Evolutionary conservation across 1,140 invertebrate species (phyloP).

Genomic region (Caenorhabditis latens): DNA sequence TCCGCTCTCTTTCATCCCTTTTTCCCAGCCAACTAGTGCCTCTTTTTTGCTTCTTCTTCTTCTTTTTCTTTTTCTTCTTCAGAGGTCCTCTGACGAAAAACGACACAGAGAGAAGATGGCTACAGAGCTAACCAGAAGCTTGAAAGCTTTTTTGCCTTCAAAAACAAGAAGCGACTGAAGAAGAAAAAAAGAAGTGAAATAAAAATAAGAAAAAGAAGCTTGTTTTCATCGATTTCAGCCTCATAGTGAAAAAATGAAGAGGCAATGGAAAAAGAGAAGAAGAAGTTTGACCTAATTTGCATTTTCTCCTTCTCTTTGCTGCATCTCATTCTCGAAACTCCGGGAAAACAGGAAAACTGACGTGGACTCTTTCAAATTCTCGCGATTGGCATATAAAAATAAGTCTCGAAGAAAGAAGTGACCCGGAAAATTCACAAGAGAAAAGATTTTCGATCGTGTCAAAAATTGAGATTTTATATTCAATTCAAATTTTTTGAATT

Average conservation of each 20-base stretch:
- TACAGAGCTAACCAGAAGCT: constrained; percentile 19
- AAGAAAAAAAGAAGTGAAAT: neutral
- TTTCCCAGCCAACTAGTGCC: constrained; percentile 55
- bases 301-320: neutral
- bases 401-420: neutral
- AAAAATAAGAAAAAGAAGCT: neutral
- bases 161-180: neutral
- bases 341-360: neutral
- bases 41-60: constrained; percentile 26
- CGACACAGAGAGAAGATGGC: neutral
- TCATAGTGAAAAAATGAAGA: neutral
- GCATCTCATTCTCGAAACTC: neutral
- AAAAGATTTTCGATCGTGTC: neutral
- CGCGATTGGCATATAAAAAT: neutral
- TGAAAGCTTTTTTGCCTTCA: neutral
- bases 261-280: constrained; percentile 3
- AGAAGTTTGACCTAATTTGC: constrained; percentile 31
- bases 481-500: too few relatives aligned
- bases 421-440: neutral
- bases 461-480: neutral
- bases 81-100: constrained; percentile 20
- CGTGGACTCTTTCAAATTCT: neutral
- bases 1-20: constrained; percentile 44
- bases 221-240: constrained; percentile 11
- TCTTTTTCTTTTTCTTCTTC: constrained; percentile 17